phyloP scores from a whole-genome alignment of 1,140 invertebrate species.

The Trinorchestia longiramus region DNA sequence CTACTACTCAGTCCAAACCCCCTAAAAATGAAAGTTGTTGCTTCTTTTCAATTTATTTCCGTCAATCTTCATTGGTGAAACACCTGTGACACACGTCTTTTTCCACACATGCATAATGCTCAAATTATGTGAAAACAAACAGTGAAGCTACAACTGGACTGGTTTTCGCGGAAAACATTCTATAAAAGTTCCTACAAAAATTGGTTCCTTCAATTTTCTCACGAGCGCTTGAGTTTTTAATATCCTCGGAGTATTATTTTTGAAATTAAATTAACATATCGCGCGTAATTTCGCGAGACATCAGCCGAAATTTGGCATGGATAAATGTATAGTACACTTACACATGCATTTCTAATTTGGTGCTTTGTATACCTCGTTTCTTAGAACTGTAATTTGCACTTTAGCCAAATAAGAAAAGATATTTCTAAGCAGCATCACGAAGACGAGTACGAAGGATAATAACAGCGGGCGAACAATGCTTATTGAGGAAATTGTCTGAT shows the following conservation, averaged over 20 bases:
- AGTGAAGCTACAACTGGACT: neutral
- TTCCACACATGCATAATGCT: neutral
- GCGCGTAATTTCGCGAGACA: neutral
- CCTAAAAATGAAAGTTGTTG: neutral
- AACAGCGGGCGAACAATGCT: neutral
- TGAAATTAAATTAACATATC: neutral
- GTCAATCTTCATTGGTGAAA: neutral
- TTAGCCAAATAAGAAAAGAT: neutral
- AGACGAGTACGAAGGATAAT: neutral
- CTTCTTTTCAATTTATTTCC: neutral
- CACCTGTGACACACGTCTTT: neutral
- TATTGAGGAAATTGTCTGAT: neutral
- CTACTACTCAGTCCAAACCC: neutral
- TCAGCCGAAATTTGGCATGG: neutral
- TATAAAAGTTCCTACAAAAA: no score
- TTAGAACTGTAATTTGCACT: neutral
- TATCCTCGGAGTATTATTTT: neutral
- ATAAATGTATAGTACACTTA: neutral
- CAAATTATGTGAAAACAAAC: neutral
- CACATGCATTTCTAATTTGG: neutral
- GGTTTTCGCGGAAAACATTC: neutral
- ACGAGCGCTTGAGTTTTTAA: neutral
- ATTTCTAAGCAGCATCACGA: neutral
- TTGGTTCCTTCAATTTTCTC: neutral
- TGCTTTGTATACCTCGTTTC: neutral